These are phyloP conservation scores for Hiodon tergisus DNA, from an alignment of 2,113 vertebrate genomes.

Conservation along the genomic window DNA sequence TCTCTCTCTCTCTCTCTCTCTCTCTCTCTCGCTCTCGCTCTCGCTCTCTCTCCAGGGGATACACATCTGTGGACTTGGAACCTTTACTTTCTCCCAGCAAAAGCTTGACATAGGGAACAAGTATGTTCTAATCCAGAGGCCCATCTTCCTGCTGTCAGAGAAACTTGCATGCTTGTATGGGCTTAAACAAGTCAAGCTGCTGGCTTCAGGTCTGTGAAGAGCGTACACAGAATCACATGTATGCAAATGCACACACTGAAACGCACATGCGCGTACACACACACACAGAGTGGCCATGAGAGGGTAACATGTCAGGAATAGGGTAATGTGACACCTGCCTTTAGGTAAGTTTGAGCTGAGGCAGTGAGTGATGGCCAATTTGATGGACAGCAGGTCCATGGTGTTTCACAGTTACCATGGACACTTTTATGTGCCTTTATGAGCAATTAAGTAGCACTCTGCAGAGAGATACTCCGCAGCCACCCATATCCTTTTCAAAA, in stretches of 20 bases:
- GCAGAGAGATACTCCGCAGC: no score
- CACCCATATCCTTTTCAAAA: no score
- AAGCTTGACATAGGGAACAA: constrained; percentile 58
- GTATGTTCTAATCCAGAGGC: constrained; percentile 53
- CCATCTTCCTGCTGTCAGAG: constrained; percentile 63
- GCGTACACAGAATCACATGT: no score
- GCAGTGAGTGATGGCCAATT: no score
- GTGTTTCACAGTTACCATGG: no score
- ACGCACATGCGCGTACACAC: neutral
- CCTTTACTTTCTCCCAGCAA: constrained; percentile 70
- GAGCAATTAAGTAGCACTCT: no score
- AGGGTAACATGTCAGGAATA: no score
- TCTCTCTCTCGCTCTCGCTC: constrained; percentile 9
- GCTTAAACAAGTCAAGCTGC: constrained; percentile 58
- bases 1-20: neutral
- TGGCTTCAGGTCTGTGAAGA: constrained; percentile 59
- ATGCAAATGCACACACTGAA: neutral
- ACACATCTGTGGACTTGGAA: constrained; percentile 66
- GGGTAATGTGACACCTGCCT: no score
- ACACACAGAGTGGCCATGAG: no score
- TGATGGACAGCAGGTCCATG: no score
- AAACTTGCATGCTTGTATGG: constrained; percentile 60
- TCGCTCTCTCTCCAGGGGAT: constrained; percentile 58
- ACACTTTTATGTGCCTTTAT: no score
- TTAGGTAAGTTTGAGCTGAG: no score